Conservation (phyloP, 2,888 invertebrate species). For the Cybosia mesomella region DNA sequence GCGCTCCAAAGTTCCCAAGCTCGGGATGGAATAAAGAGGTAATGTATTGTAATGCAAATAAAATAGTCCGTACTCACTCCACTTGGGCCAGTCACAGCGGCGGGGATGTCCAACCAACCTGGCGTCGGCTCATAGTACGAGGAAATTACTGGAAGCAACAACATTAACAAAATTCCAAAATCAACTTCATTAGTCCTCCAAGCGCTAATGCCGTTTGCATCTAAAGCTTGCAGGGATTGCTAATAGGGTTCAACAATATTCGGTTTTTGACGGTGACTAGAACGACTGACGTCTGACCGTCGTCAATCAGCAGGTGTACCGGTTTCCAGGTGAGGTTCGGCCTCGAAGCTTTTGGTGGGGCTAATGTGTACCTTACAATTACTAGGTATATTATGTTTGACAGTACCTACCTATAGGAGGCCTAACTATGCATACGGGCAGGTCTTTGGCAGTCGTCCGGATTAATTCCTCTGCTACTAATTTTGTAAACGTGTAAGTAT, state of each 20-base stretch:
- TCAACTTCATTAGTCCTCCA: no score
- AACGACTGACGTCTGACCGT: no score
- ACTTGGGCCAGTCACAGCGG: not conserved
- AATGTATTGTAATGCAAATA: not conserved
- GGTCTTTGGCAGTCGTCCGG: slow-evolving; percentile 55
- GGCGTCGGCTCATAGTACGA: slow-evolving; percentile 2
- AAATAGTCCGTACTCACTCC: slow-evolving; percentile 12
- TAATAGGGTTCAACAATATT: no score
- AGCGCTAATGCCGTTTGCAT: no score
- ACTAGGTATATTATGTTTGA: not conserved
- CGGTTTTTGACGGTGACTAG: no score
- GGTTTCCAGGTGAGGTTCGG: no score
- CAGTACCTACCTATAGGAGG: slow-evolving; percentile 39
- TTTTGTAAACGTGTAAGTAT: slow-evolving; percentile 92
- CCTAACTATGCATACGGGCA: slow-evolving; percentile 31
- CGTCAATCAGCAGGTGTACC: no score
- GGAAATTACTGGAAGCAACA: not conserved
- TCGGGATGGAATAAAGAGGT: no score
- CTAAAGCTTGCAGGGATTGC: no score
- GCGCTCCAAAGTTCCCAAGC: no score
- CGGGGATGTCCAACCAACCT: slow-evolving; percentile 8
- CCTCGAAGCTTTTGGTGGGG: no score
- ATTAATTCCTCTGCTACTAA: slow-evolving; percentile 90
- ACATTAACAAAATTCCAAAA: not conserved
- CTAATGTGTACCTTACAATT: no score